Percentiles rank a stretch among this genome's conserved stretches.
These are phyloP conservation scores for Pelodytes ibericus DNA, from an alignment of 2,797 vertebrate species.

Conservation along the genomic window DNA sequence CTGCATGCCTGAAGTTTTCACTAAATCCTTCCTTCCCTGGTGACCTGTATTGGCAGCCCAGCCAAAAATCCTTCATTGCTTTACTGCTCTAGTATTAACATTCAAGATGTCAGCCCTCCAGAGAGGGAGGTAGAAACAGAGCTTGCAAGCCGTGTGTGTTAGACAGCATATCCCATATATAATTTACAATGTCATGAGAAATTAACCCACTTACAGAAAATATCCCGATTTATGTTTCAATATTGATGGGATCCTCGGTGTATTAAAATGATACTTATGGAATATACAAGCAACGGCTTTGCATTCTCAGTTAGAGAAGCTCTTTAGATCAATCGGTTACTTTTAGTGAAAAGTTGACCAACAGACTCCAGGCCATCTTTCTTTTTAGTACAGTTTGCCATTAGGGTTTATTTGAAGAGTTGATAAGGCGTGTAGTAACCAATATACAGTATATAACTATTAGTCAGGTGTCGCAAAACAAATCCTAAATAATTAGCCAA, in stretches of 20 bases:
- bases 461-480: too few species aligned
- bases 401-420: too few species aligned
- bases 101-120: constrained; percentile 41
- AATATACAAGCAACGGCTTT: neutral
- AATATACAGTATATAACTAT: too few species aligned
- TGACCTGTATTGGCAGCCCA: constrained; percentile 35
- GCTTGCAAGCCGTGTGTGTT: neutral
- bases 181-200: constrained; percentile 1
- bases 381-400: too few species aligned
- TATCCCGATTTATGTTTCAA: neutral
- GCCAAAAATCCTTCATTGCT: constrained; percentile 44
- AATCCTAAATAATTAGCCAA: too few species aligned
- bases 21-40: constrained; percentile 49
- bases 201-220: neutral
- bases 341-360: neutral
- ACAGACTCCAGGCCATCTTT: too few species aligned
- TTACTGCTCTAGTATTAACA: constrained; percentile 43
- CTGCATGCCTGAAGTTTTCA: constrained; percentile 48
- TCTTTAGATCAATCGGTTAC: neutral
- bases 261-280: neutral
- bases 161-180: neutral
- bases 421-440: too few species aligned
- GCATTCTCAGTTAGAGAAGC: neutral
- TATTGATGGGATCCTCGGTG: neutral
- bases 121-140: constrained; percentile 7